Evolutionary conservation across 2,888 invertebrate species (phyloP), one percentile per base, ranked within the genome.

Genomic region (Drosophila mayaguana): DNA sequence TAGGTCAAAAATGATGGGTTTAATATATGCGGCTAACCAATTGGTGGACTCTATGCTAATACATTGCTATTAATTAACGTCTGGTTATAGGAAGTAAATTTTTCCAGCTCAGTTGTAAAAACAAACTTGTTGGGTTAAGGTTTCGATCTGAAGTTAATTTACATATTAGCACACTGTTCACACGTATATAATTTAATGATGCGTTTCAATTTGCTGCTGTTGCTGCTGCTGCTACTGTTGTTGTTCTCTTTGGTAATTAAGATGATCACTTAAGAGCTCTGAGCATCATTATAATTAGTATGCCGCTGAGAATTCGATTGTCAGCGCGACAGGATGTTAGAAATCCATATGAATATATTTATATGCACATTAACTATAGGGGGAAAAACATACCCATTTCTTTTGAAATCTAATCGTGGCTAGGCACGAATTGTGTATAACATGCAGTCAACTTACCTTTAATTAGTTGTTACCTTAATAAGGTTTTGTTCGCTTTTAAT

Each of bases 201-300:
- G 38, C 57, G 45, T 70, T 62, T 51, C 45, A 53, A 62, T 65
- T 25, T 51, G 51, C 53, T 56, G 40, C 28, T 42, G 40, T 22
- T 32, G 5, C 3, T 36, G 36, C 50, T 67, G 61, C 22, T 32
- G 4, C 53, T 67, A 55, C 60, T 60, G 7, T 54, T 68, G 63
- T 63, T 60, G 34, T 63, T 32, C 32, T 32, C 63, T 51, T 62
- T 20, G 65, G 67, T 68, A 84, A 82, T 84, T 77, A 78, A 73
- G 38, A 66, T 80, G 71, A 56, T 73, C 61, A 80, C 63, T 69
- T 78, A 64, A 60, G 50, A 59, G 57, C 61, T 65, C 61, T 65
- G 55, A 38, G 18, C 51, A 38, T 50, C 42, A 43, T 60, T 48
- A 43, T 73, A 48, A 28, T 64, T 57, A 53, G 25, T 63, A 20